Conservation (phyloP, 2,888 invertebrate genomes). For the Ceraclea dissimilis region DNA sequence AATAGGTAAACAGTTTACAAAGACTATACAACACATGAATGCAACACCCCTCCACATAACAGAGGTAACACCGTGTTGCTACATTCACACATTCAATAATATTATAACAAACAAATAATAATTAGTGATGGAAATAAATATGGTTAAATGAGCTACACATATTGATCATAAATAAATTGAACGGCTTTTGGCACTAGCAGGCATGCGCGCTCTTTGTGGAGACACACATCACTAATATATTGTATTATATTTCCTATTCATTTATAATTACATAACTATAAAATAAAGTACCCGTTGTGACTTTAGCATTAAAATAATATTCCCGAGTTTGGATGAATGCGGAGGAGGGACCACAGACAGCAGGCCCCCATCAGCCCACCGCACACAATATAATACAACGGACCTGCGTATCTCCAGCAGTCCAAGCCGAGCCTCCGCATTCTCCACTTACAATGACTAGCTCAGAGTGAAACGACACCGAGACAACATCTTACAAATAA, state of each 20-base stretch:
- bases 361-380: background rate
- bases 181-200: slow-evolving; percentile 51
- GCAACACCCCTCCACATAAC: slow-evolving; percentile 51
- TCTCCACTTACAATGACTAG: slow-evolving; percentile 42
- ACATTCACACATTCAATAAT: slow-evolving; percentile 40
- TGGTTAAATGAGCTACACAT: slow-evolving; percentile 30
- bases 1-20: too few relatives aligned
- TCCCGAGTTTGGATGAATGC: slow-evolving; percentile 18
- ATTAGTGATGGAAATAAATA: background rate
- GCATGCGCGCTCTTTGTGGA: slow-evolving; percentile 29
- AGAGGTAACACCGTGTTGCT: slow-evolving; percentile 49
- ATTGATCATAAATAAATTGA: slow-evolving; percentile 33
- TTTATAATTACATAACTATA: slow-evolving; percentile 21
- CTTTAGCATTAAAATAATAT: slow-evolving; percentile 23
- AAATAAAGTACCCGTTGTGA: slow-evolving; percentile 26
- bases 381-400: slow-evolving; percentile 15
- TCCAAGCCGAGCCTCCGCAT: background rate
- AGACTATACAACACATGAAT: slow-evolving; percentile 47
- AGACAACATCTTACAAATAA: slow-evolving; percentile 14
- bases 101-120: slow-evolving; percentile 1
- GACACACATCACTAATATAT: slow-evolving; percentile 19
- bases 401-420: background rate
- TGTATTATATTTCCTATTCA: slow-evolving; percentile 6
- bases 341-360: background rate
- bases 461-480: slow-evolving; percentile 29